phyloP scores from a whole-genome alignment of 2,888 invertebrate genomes.

The Plebejus argus region DNA sequence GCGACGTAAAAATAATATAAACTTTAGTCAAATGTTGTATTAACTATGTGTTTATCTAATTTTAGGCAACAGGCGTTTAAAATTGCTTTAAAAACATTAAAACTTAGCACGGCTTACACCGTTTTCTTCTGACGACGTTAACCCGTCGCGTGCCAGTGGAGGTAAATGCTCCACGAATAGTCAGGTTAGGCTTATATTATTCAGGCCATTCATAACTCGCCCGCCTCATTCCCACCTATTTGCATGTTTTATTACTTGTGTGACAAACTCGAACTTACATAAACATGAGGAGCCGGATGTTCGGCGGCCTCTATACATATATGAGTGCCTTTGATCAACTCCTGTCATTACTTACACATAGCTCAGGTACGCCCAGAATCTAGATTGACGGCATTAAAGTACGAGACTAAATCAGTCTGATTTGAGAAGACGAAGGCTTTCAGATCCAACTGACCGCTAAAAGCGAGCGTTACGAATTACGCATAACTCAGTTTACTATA shows the following conservation, averaged over 20 bases:
- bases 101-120: not conserved
- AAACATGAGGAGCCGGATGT: constrained; percentile 37
- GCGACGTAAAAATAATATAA: not conserved
- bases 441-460: not conserved
- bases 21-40: not conserved
- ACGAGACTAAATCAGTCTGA: not conserved
- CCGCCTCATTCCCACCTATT: constrained; percentile 39
- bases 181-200: constrained; percentile 59
- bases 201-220: constrained; percentile 45
- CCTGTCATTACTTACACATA: constrained; percentile 20
- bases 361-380: not conserved
- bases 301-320: constrained; percentile 28
- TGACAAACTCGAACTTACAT: constrained; percentile 39
- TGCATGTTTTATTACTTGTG: constrained; percentile 45
- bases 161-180: constrained; percentile 41
- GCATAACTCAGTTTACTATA: too few relatives aligned
- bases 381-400: constrained; percentile 9
- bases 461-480: too few relatives aligned
- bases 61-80: not conserved
- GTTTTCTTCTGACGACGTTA: not conserved
- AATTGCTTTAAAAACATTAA: not conserved
- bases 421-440: not conserved
- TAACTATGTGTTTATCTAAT: not conserved
- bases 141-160: constrained; percentile 4
- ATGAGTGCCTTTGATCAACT: constrained; percentile 27